Percentiles rank a stretch among this genome's conserved stretches.
phyloP scores from a whole-genome alignment of 2,888 invertebrate genomes.

The Dugesia japonica region DNA sequence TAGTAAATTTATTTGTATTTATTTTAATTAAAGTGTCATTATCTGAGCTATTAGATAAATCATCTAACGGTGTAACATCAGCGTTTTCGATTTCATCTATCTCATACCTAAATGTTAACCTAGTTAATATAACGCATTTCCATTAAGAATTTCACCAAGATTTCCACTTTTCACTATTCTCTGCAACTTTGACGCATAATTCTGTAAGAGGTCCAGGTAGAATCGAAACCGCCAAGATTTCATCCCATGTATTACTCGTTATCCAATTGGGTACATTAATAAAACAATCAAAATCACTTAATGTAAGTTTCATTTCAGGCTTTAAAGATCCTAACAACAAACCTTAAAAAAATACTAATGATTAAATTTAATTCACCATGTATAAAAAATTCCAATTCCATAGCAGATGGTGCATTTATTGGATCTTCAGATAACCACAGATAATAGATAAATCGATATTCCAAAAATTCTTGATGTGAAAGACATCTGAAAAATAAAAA shows the following conservation, averaged over 20 bases:
- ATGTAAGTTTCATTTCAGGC: background rate
- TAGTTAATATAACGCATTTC: background rate
- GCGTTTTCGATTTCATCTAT: background rate
- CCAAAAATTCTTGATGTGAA: background rate
- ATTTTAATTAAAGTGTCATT: background rate
- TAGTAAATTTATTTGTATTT: background rate
- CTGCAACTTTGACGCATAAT: slow-evolving; percentile 43
- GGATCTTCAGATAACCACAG: slow-evolving; percentile 1
- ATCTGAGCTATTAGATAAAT: background rate
- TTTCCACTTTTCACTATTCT: slow-evolving; percentile 41
- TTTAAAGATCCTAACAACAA: background rate
- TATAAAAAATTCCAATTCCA: slow-evolving; percentile 15
- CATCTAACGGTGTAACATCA: background rate
- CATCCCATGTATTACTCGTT: slow-evolving; percentile 44
- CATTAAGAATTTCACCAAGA: slow-evolving; percentile 40
- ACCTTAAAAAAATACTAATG: background rate
- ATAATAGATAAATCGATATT: background rate
- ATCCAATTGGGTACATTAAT: slow-evolving; percentile 42
- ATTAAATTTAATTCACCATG: background rate
- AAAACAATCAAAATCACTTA: slow-evolving; percentile 41
- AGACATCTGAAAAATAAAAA: too few species aligned
- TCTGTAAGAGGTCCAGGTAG: slow-evolving; percentile 45
- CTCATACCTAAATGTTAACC: background rate
- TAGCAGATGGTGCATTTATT: background rate
- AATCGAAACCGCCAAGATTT: slow-evolving; percentile 45